These are phyloP conservation scores for Acleris sparsana DNA, from an alignment of 2,888 invertebrate genomes.

Conservation along the genomic window DNA sequence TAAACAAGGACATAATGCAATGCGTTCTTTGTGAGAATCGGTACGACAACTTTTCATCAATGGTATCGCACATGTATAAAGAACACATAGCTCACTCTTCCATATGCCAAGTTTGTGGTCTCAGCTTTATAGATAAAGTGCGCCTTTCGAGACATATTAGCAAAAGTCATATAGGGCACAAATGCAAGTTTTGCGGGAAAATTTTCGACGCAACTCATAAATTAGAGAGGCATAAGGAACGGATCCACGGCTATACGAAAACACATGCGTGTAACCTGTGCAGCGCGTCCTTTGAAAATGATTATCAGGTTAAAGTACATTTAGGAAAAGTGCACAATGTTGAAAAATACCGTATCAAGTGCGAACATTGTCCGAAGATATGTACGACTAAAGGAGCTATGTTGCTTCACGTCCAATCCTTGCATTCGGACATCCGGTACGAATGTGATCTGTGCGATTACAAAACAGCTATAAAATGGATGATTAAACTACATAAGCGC, in stretches of 20 bases:
- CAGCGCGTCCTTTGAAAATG: conserved; percentile 52
- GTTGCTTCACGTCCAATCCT: conserved; percentile 76
- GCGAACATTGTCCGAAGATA: conserved; percentile 71
- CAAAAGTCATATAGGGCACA: conserved; percentile 54
- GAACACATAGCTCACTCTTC: conserved; percentile 57
- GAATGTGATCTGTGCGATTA: conserved; percentile 68
- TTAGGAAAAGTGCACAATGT: conserved; percentile 71
- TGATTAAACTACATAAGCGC: conserved; percentile 69
- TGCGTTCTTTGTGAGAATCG: conserved; percentile 57
- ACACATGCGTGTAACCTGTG: conserved; percentile 58
- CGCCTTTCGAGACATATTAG: conserved; percentile 62
- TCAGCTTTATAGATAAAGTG: conserved; percentile 58
- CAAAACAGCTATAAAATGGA: conserved; percentile 62
- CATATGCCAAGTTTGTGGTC: conserved; percentile 68
- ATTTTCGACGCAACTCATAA: conserved; percentile 63
- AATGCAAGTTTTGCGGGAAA: conserved; percentile 68
- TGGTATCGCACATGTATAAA: conserved; percentile 68
- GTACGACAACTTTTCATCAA: conserved; percentile 61
- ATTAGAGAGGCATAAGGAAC: conserved; percentile 59
- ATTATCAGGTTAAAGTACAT: conserved; percentile 66
- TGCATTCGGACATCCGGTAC: conserved; percentile 66
- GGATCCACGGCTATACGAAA: conserved; percentile 56
- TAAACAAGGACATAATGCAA: conserved; percentile 54
- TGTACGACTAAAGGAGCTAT: conserved; percentile 79
- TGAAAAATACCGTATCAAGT: conserved; percentile 63